phyloP scores from a whole-genome alignment of 2,113 vertebrate genomes.

The Diglossa brunneiventris region DNA sequence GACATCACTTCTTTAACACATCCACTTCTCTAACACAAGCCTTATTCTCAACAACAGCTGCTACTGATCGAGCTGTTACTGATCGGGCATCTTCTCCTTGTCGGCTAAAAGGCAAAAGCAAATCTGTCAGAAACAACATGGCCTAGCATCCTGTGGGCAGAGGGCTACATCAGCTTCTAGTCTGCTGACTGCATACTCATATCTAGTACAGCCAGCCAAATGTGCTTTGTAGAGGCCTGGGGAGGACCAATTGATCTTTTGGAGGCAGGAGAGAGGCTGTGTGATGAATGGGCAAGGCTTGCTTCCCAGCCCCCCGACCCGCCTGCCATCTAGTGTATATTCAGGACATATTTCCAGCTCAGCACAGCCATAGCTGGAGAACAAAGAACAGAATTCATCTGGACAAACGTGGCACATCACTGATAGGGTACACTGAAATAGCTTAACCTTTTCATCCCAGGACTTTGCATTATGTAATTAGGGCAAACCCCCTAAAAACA shows the following conservation, averaged over 20 bases:
- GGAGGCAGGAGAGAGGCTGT: background rate
- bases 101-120: conserved; percentile 52
- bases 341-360: background rate
- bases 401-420: rapidly evolving
- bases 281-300: background rate
- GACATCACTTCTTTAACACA: conserved; percentile 61
- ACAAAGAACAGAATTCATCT: conserved; percentile 12
- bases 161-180: background rate
- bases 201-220: background rate
- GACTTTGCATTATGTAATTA: background rate
- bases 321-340: conserved; percentile 46
- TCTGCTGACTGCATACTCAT: background rate
- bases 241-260: background rate
- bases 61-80: conserved; percentile 39
- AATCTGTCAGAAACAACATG: background rate
- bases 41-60: conserved; percentile 60
- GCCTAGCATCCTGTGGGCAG: background rate
- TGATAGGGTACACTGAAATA: background rate
- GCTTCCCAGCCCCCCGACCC: background rate
- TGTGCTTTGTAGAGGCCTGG: background rate
- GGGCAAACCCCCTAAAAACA: background rate
- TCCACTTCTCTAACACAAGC: conserved; percentile 48
- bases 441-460: background rate
- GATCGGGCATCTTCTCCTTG: conserved; percentile 7
- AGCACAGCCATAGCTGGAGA: background rate